Base-by-base conservation (phyloP, 1,140 invertebrate genomes). In the Diorhabda elongata region DNA sequence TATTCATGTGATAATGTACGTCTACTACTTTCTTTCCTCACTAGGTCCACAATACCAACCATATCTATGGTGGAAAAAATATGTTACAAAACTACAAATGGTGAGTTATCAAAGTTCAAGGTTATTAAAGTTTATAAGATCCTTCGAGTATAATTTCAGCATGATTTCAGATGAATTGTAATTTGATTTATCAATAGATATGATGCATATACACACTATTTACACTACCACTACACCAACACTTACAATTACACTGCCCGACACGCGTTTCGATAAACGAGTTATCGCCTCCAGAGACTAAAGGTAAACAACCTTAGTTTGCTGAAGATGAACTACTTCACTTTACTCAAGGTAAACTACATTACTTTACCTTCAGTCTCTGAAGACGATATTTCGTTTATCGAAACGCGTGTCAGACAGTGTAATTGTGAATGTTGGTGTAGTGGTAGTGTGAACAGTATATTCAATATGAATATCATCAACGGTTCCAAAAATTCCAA, bases 21-120 rank as follows among this genome's bases (percentile, higher is more conserved):
- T 85, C 0, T 95, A 95, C 78, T 96, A 96, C 76, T 84, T 93
- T 75, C 82, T 95, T 1, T 86, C 93, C 0, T 91, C 92, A 0
- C 82, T 95, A 70, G 93, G 93, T 42, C 93, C 93, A 2, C 82
- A 87, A 42, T 88, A 93, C 78, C 91, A 93, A 78, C 92, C 92
- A 76, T 93, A 92, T 79, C 82, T 96, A 3, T 96, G 94, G 93
- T 97, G 94, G 93, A 97, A 97, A 81, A 93, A 89, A 77, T 91
- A 97, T 77, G 85, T 97, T 6, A 97, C 95, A 0, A 86, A 84
- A 41, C 82, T 95, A 71, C 95, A 97, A 83, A 84, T 96, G 81
- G 88, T 94, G 78, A 85, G 84, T 83, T 65, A 11, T 7, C 9
- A 44, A 47, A 59, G 8, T 57, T 9, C 5, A 8, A 9, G 5